Evolutionary conservation across 2,113 vertebrate species (phyloP), one percentile per base, ranked within the genome.

Genomic region (Elanus axillaris): DNA sequence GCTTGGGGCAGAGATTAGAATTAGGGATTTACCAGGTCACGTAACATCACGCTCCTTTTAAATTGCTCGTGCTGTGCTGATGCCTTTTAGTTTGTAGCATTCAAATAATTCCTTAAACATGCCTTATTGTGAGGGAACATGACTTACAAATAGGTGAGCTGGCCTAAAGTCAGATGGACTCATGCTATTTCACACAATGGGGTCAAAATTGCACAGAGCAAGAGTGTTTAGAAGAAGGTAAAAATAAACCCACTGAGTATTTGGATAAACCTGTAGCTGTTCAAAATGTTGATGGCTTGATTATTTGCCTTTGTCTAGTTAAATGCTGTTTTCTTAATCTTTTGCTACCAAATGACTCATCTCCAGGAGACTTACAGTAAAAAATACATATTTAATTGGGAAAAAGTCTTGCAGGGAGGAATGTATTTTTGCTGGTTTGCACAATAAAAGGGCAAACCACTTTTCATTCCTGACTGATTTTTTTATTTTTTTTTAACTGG

Each of bases 361-460:
- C 53, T 92, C 76, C 62, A 67, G 76, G 40, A 88, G 48, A 66
- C 47, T 83, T 93, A 83, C 45, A 75, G 62, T 93, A 85, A 94
- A 81, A 88, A 81, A 40, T 23, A 74, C 25, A 43, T 73, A 72
- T 40, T 95, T 94, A 88, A 93, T 79, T 78, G 94, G 88, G 66
- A 88, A 93, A 60, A 90, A 94, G 25, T 83, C 78, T 91, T 84
- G 55, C 40, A 73, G 73, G 68, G 86, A 75, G 66, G 75, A 90
- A 93, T 93, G 45, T 76, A 77, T 95, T 97, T 97, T 94, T 95
- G 73, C 95, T 96, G 69, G 93, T 97, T 97, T 92, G 66, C 91
- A 97, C 62, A 76, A 92, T 96, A 76, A 89, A 96, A 97, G 97
- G 91, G 86, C 96, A 97, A 96, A 83, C 79, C 9, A 66, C 91